A percentile compares a stretch with the other conserved stretches of the same genome.
These are phyloP conservation scores for Montipora efflorescens DNA, from an alignment of 64 coral and sea anemone genomes.

Conservation along the genomic window DNA sequence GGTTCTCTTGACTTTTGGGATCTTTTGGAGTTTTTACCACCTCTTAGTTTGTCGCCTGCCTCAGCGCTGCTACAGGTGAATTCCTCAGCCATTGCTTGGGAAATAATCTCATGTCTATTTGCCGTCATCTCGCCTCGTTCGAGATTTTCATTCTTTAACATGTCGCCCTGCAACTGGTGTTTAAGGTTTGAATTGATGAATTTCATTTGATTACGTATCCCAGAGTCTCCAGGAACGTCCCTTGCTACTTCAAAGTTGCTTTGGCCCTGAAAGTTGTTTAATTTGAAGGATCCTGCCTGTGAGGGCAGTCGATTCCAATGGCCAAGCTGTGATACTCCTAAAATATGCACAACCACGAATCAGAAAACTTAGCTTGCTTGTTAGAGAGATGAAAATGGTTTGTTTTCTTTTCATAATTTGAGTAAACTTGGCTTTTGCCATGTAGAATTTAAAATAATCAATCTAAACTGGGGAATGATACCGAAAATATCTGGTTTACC, in stretches of 20 bases:
- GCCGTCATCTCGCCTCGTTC: not conserved
- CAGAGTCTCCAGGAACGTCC: not conserved
- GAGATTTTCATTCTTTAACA: not conserved
- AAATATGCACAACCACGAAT: conserved; percentile 21
- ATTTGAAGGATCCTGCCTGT: not conserved
- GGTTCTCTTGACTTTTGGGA: not conserved
- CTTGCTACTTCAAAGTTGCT: not conserved
- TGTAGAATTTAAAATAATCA: not conserved
- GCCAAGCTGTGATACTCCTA: conserved; percentile 14
- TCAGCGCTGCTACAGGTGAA: not conserved
- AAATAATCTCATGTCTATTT: not conserved
- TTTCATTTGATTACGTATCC: not conserved
- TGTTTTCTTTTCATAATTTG: not conserved
- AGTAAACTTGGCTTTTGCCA: not conserved
- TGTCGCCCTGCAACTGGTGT: not conserved
- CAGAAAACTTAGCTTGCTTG: not conserved
- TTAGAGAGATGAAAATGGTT: not conserved
- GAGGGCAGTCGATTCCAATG: not conserved
- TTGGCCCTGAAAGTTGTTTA: not conserved
- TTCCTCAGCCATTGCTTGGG: not conserved
- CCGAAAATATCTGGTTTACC: not conserved
- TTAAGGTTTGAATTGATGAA: not conserved
- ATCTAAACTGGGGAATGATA: not conserved
- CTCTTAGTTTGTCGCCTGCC: not conserved
- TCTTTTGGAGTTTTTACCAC: not conserved